phyloP scores from a whole-genome alignment of 2,113 vertebrate genomes.

The Loxodonta africana region DNA sequence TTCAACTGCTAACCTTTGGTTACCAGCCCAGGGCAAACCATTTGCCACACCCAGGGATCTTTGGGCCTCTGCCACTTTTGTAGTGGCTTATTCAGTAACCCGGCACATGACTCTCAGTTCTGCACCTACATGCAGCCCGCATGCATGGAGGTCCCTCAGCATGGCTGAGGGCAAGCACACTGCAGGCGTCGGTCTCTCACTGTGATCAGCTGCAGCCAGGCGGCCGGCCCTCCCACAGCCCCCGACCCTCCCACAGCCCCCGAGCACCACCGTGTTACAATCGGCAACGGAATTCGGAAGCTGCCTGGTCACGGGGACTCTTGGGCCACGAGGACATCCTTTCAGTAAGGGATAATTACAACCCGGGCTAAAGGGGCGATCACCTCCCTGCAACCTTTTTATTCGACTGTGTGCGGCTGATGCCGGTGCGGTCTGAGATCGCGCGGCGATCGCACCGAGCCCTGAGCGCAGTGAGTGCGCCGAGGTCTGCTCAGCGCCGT shows the following conservation, averaged over 20 bases:
- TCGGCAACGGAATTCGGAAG: rapidly evolving
- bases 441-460: rapidly evolving
- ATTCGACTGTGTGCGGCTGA: neutral
- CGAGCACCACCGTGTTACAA: rapidly evolving
- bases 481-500: rapidly evolving
- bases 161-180: neutral
- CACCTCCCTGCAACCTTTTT: rapidly evolving
- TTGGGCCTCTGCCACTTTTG: neutral
- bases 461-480: rapidly evolving
- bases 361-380: neutral
- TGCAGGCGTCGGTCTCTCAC: neutral
- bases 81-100: neutral
- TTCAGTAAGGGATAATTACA: no score
- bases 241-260: rapidly evolving
- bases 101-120: rapidly evolving
- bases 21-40: no score
- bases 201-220: rapidly evolving
- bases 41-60: neutral
- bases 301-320: neutral
- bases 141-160: rapidly evolving
- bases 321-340: rapidly evolving
- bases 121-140: rapidly evolving
- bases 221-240: rapidly evolving
- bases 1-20: neutral
- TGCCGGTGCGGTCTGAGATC: rapidly evolving